Base-by-base conservation (phyloP, 2,888 invertebrate species). In the Sisyra terminalis region DNA sequence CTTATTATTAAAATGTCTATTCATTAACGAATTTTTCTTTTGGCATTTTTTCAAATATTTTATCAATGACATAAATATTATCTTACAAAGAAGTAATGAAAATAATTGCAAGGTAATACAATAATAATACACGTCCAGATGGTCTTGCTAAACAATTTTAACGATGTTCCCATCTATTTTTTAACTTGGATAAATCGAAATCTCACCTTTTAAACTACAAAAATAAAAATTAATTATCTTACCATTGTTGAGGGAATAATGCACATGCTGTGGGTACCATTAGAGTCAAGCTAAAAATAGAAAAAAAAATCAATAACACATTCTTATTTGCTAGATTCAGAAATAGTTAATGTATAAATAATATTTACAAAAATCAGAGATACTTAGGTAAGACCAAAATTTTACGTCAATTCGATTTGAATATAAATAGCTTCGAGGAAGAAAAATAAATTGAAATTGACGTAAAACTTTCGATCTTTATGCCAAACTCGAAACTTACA, bases 201-300 rank as follows among this genome's bases (percentile, higher is more conserved):
- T 31, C 13, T 13, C 9, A 2, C 13, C 9, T 35, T 35, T 35
- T n/a, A n/a, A n/a, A n/a, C n/a, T n/a, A n/a, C n/a, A n/a, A n/a
- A n/a, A n/a, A n/a, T n/a, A n/a, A n/a, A n/a, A n/a, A n/a, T n/a
- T n/a, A n/a, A n/a, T n/a, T 42, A 41, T 64, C 72, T 68, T 64
- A 86, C 85, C 87, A 86, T 67, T 66, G 73, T 60, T 90, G 89
- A 8, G 88, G 87, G 57, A 86, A 90, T 38, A 90, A 53, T 0
- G 83, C 83, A 58, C 89, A 90, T 0, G 84, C 87, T 1, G 79
- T 75, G 3, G 89, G 90, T 47, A 88, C 88, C 87, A 89, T 90
- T 48, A 88, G 73, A 0, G 76, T 69, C 24, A 89, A 64, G 61
- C 88, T 88, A 63, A 48, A 75, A 70, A 49, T 46, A 46, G 49